Evolutionary conservation across 2,797 vertebrate species (phyloP).

Genomic region (Sebastes variabilis): DNA sequence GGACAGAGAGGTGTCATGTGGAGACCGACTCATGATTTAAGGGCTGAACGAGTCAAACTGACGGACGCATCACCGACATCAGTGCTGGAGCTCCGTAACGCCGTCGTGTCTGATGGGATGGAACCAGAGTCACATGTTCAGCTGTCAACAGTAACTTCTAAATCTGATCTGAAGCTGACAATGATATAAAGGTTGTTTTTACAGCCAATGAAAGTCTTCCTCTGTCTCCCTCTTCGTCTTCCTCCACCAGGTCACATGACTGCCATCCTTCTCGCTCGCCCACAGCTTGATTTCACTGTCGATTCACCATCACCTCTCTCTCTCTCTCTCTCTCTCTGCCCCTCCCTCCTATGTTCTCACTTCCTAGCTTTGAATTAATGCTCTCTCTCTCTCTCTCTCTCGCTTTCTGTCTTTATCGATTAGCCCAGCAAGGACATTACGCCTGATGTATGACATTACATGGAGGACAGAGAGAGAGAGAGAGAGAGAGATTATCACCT

Average conservation of each 20-base stretch:
- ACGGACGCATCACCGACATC: too few relatives aligned
- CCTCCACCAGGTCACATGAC: constrained; percentile 34
- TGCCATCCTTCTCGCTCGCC: constrained; percentile 4
- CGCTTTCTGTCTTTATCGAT: constrained; percentile 20
- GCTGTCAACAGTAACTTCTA: not conserved
- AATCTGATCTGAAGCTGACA: not conserved
- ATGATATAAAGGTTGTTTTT: not conserved
- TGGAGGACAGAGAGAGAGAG: constrained; percentile 14
- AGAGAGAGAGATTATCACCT: constrained; percentile 19
- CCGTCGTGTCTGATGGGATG: too few relatives aligned
- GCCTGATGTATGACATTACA: constrained; percentile 31
- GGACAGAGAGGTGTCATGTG: not conserved
- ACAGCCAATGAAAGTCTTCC: constrained; percentile 20
- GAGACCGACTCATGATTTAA: not conserved
- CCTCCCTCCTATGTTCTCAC: not conserved
- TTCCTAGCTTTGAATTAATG: not conserved
- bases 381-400: not conserved
- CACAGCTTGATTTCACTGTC: constrained; percentile 1
- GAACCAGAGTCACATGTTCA: not conserved
- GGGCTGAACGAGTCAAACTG: too few relatives aligned
- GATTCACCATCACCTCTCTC: not conserved
- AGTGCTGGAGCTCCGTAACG: too few relatives aligned
- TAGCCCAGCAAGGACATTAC: constrained; percentile 19
- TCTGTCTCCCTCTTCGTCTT: not conserved
- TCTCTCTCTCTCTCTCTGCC: not conserved